phyloP scores from a whole-genome alignment of 2,888 invertebrate genomes.

The Ceraclea dissimilis region DNA sequence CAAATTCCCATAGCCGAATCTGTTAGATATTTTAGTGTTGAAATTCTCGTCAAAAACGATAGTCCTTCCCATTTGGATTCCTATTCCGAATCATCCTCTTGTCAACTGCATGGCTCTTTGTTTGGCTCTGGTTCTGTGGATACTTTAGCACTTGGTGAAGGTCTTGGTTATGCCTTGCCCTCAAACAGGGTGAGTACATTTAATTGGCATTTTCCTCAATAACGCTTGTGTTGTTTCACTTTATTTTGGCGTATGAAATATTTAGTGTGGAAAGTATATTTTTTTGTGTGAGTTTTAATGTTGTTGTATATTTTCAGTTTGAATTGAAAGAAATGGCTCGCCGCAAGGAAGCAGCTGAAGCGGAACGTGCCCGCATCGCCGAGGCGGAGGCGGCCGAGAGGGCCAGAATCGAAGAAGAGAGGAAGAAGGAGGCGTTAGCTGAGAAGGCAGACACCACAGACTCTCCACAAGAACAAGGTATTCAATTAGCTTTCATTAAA shows the following conservation, averaged over 20 bases:
- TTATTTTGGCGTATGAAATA: not conserved
- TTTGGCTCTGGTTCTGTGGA: constrained; percentile 22
- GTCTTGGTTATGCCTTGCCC: not conserved
- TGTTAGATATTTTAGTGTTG: constrained; percentile 20
- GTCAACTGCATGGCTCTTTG: constrained; percentile 20
- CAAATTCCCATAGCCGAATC: constrained; percentile 11
- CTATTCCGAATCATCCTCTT: constrained; percentile 18
- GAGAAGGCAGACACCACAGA: constrained; percentile 39
- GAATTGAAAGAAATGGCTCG: constrained; percentile 94
- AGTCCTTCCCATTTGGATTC: not conserved
- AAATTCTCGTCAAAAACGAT: constrained; percentile 16
- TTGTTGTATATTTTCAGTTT: constrained; percentile 73
- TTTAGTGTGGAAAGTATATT: no score
- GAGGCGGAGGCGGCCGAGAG: constrained; percentile 49
- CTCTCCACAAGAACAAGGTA: constrained; percentile 40
- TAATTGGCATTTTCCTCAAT: no score
- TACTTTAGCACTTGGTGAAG: constrained; percentile 21
- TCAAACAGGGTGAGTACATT: no score
- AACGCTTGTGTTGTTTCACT: not conserved
- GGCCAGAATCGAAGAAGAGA: constrained; percentile 32
- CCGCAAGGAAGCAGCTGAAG: constrained; percentile 77
- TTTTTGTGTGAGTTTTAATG: no score
- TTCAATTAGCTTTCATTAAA: constrained; percentile 14
- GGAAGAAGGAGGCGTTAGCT: constrained; percentile 29
- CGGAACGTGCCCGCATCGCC: constrained; percentile 63